These are phyloP conservation scores for Microplitis demolitor DNA, from an alignment of 1,140 invertebrate species.

Conservation along the genomic window DNA sequence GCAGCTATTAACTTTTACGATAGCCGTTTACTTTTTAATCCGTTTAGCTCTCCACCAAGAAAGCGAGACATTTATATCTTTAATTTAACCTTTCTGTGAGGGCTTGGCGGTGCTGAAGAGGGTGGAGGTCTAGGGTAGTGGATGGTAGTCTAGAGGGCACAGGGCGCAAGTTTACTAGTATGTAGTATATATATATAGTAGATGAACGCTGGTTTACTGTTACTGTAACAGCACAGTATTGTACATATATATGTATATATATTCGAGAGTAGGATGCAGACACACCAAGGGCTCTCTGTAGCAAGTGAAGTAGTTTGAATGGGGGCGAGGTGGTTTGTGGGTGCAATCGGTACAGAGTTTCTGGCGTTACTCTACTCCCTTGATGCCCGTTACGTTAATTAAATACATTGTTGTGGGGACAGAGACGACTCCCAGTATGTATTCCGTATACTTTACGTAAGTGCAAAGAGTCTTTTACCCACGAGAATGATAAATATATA, in stretches of 20 bases:
- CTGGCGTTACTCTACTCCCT: slow-evolving; percentile 37
- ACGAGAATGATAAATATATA: no score
- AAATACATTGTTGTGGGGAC: slow-evolving; percentile 64
- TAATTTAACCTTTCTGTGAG: slow-evolving; percentile 55
- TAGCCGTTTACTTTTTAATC: slow-evolving; percentile 60
- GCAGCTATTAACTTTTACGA: slow-evolving; percentile 60
- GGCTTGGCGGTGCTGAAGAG: slow-evolving; percentile 24
- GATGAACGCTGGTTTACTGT: slow-evolving; percentile 3
- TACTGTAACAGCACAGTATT: no score
- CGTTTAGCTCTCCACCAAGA: slow-evolving; percentile 45
- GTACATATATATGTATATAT: not conserved
- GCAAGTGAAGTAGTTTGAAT: not conserved
- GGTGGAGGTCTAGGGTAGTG: slow-evolving; percentile 24
- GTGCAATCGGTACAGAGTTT: slow-evolving; percentile 51
- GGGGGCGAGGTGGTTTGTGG: slow-evolving; percentile 20
- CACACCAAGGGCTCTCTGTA: slow-evolving; percentile 4
- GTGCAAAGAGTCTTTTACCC: no score
- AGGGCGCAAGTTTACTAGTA: not conserved
- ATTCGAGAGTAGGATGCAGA: not conserved
- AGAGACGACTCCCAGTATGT: slow-evolving; percentile 45
- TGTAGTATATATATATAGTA: slow-evolving; percentile 24
- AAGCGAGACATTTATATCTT: slow-evolving; percentile 51
- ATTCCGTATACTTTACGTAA: slow-evolving; percentile 37
- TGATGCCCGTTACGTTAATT: slow-evolving; percentile 61
- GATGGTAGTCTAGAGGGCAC: not conserved